A percentile compares a stretch with the other conserved stretches of the same genome.
These are phyloP conservation scores for Gopherus evgoodei DNA, from an alignment of 2,113 vertebrate genomes.

Conservation along the genomic window DNA sequence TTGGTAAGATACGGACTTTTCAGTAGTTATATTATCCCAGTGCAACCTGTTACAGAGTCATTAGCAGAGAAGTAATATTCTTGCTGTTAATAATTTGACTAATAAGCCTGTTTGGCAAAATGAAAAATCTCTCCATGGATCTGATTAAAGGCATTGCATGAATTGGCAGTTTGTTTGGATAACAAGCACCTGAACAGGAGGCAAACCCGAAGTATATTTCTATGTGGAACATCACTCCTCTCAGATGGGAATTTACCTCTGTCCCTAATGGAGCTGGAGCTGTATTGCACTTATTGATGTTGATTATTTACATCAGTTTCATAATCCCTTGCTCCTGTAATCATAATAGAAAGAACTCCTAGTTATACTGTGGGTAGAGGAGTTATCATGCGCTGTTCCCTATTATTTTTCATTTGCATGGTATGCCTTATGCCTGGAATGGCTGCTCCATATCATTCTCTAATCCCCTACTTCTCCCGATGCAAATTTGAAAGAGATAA, in stretches of 20 bases:
- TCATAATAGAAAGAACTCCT: not conserved
- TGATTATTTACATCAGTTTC: accelerated
- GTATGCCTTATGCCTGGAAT: not conserved
- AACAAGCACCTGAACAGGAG: not conserved
- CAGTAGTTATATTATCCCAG: not conserved
- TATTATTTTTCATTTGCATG: not conserved
- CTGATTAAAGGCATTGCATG: slow-evolving; percentile 23
- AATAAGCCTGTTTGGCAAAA: slow-evolving; percentile 57
- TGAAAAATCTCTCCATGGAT: slow-evolving; percentile 25
- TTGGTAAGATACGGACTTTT: accelerated
- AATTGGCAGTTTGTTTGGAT: not conserved
- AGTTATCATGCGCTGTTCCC: not conserved
- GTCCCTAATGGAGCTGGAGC: not conserved
- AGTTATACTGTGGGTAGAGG: not conserved
- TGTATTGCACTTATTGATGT: not conserved
- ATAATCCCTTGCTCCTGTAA: not conserved
- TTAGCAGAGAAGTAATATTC: slow-evolving; percentile 60
- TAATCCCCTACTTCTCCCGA: not conserved
- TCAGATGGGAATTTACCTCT: not conserved
- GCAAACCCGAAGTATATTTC: not conserved
- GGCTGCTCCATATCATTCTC: not conserved
- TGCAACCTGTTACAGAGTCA: not conserved
- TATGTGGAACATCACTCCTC: not conserved
- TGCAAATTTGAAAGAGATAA: not conserved
- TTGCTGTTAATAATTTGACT: slow-evolving; percentile 43